Evolutionary conservation across 2,113 vertebrate genomes (phyloP), one percentile per base, ranked within the genome.

Genomic region (Garra rufa): DNA sequence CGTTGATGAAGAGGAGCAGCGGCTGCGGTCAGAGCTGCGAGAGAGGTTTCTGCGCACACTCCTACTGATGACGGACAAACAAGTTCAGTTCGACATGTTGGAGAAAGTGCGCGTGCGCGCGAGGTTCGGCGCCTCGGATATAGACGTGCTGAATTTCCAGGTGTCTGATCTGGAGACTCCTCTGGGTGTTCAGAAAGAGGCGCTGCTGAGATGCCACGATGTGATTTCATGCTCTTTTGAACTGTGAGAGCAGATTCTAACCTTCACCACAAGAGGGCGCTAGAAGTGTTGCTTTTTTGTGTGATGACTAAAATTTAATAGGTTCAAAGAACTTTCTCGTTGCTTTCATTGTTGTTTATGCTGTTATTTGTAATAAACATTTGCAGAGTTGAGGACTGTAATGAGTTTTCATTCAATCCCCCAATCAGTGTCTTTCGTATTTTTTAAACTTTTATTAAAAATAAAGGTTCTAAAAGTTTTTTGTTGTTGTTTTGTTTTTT

Each of bases 81-180:
- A 87, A 0, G 95, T 97, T 69, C 89, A 83, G 59, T 96, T 97
- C 87, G 89, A 91, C 6, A 88, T 98, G 93, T 88, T 96, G 0
- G 95, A 95, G 79, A 94, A 92, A 1, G 96, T 97, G 67, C 92
- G 84, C 0, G 95, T 97, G 78, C 91, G 91, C 0, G 96, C 96
- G 1, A 91, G 82, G 10, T 98, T 97, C 3, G 94, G 95, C 0
- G 94, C 95, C 1, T 95, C 95, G 0, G 97, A 97, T 85, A 95
- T 97, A 2, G 96, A 97, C 1, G 92, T 96, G 26, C 91, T 96
- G 81, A 96, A 97, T 88, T 96, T 98, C 87, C 96, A 97, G 24
- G 96, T 98, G 69, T 96, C 95, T 0, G 93, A 96, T 81, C 87
- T 98, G 76, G 94, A 97, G 85, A 98, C 96, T 0, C 97, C 97